phyloP scores from a whole-genome alignment of 2,888 invertebrate species.

The Beris chalybata region DNA sequence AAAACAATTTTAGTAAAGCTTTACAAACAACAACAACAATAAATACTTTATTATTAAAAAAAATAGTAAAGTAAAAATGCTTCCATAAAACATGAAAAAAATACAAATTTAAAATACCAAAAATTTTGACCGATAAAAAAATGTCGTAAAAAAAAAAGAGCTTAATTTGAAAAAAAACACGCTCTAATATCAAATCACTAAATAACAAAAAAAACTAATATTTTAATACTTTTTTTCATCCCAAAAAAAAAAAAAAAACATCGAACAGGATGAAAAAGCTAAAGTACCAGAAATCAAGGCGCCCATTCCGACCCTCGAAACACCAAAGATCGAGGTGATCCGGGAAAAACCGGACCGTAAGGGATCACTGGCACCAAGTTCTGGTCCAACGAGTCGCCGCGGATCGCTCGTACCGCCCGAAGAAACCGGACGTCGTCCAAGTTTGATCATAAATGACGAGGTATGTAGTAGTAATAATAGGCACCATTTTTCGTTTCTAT shows the following conservation, averaged over 20 bases:
- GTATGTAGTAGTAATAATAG: conserved; percentile 63
- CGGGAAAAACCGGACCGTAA: conserved; percentile 76
- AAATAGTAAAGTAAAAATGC: too few relatives aligned
- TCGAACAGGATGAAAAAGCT: conserved; percentile 48
- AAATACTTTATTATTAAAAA: too few relatives aligned
- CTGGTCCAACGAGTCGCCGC: conserved; percentile 78
- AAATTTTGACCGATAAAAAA: too few relatives aligned
- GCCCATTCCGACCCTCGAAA: conserved; percentile 61
- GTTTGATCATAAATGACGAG: conserved; percentile 92
- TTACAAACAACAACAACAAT: too few relatives aligned
- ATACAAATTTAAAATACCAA: too few relatives aligned
- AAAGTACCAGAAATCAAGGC: conserved; percentile 72
- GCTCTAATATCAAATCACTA: too few relatives aligned
- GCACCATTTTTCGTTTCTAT: too few relatives aligned
- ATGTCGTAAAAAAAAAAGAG: too few relatives aligned
- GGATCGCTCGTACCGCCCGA: conserved; percentile 92
- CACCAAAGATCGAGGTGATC: conserved; percentile 86
- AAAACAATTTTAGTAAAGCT: too few relatives aligned
- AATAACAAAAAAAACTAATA: too few relatives aligned
- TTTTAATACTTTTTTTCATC: neutral
- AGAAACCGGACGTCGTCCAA: conserved; percentile 82
- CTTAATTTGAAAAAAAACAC: too few relatives aligned
- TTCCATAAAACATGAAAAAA: too few relatives aligned
- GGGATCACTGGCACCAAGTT: conserved; percentile 54
- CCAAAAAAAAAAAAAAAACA: conserved; percentile 1